A percentile compares a stretch with the other conserved stretches of the same genome.
Evolutionary conservation across 2,113 vertebrate genomes (phyloP).

Genomic region (Phoenicopterus ruber): DNA sequence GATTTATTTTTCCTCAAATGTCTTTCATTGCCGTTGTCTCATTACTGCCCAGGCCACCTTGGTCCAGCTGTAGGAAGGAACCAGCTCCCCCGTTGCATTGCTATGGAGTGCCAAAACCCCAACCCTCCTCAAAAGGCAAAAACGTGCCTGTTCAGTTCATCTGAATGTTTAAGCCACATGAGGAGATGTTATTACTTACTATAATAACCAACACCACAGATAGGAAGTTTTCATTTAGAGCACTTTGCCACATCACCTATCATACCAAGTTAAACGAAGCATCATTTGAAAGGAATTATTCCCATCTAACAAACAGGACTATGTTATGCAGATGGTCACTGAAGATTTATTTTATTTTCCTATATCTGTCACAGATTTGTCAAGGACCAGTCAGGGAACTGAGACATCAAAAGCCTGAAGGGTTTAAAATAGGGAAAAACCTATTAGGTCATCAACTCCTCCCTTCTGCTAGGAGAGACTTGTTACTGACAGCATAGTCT

Average conservation of each 20-base stretch:
- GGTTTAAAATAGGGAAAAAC: neutral
- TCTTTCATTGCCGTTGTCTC: neutral
- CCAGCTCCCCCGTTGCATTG: rapidly evolving
- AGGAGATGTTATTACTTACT: neutral
- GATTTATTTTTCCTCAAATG: neutral
- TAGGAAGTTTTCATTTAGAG: neutral
- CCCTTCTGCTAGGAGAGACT: neutral
- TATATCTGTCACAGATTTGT: neutral
- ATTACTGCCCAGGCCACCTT: neutral
- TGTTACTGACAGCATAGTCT: neutral
- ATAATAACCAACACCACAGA: neutral
- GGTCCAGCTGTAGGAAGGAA: neutral
- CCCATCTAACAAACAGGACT: neutral
- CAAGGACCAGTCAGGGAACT: neutral
- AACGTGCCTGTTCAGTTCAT: neutral
- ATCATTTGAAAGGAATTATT: neutral
- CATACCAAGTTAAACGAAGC: neutral
- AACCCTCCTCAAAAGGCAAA: neutral
- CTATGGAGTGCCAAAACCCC: neutral
- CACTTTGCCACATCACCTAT: neutral
- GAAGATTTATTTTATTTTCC: neutral
- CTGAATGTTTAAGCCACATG: neutral
- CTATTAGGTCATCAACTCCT: neutral
- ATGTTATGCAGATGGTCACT: neutral
- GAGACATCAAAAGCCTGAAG: neutral